Evolutionary conservation across 2,797 vertebrate genomes (phyloP).

Genomic region (Acanthornis magna): DNA sequence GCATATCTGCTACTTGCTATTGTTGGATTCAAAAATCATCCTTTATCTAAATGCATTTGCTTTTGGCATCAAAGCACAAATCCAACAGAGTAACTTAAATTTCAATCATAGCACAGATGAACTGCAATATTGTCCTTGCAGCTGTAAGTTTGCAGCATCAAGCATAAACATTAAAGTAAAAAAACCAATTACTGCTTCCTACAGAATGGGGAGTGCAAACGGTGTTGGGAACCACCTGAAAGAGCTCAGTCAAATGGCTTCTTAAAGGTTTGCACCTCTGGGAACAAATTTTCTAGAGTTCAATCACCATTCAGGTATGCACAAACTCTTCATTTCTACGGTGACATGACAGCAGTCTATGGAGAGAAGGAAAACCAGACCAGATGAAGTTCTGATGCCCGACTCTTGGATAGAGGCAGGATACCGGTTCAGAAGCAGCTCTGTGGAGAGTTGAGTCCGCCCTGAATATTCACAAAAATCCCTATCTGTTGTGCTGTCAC

Average conservation of each 20-base stretch:
- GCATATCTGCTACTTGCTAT: conserved; percentile 35
- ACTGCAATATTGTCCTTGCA: background rate
- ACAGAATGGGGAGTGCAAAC: background rate
- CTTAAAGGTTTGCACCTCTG: background rate
- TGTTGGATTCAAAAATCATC: conserved; percentile 19
- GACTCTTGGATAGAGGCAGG: background rate
- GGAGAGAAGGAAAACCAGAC: background rate
- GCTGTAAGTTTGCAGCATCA: background rate
- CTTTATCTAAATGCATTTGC: conserved; percentile 26
- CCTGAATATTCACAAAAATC: background rate
- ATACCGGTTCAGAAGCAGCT: background rate
- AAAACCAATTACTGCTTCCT: background rate
- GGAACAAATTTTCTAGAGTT: background rate
- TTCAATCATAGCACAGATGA: background rate
- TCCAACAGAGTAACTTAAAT: background rate
- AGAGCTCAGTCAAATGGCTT: background rate
- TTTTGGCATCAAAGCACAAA: conserved; percentile 34
- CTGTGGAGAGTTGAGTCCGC: background rate
- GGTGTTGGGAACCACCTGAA: background rate
- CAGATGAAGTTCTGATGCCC: background rate
- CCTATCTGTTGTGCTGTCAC: background rate
- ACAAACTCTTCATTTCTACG: background rate
- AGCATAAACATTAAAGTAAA: background rate
- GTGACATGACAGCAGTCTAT: background rate
- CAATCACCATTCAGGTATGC: background rate